phyloP scores from a whole-genome alignment of 2,113 vertebrate species.

The Colistium nudipinnis region DNA sequence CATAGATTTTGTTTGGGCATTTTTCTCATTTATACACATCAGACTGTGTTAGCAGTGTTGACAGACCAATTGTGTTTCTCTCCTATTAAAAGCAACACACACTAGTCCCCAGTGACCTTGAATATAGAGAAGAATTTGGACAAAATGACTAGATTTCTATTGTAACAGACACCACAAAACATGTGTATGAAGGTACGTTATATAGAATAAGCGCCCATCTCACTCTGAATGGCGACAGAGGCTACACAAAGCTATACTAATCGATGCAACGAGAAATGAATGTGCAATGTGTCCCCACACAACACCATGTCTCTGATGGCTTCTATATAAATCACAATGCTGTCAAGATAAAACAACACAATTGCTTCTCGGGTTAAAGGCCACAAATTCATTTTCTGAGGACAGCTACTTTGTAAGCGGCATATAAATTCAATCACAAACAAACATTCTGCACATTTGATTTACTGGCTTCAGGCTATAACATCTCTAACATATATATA shows the following conservation, averaged over 20 bases:
- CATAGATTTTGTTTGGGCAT: too few species aligned
- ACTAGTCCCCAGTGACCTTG: not conserved
- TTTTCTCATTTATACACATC: not conserved
- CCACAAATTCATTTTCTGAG: slow-evolving; percentile 8
- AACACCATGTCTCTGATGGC: not conserved
- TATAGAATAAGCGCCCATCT: not conserved
- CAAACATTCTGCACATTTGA: not conserved
- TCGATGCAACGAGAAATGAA: not conserved
- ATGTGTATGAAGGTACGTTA: not conserved
- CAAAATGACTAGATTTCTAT: not conserved
- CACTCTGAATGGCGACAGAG: not conserved
- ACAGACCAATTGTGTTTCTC: not conserved
- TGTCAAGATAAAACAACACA: not conserved
- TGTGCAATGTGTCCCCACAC: not conserved
- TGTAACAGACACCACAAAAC: not conserved
- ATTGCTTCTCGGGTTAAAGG: slow-evolving; percentile 2
- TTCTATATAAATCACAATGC: slow-evolving; percentile 13
- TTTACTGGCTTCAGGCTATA: not conserved
- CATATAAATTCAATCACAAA: slow-evolving; percentile 5
- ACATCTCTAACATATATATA: too few species aligned
- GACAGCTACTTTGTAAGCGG: not conserved
- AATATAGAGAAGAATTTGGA: not conserved
- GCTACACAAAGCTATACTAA: not conserved
- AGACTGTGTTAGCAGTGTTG: not conserved
- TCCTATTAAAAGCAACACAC: not conserved